phyloP scores from a whole-genome alignment of 2,797 vertebrate species.

The Aselliscus stoliczkanus region DNA sequence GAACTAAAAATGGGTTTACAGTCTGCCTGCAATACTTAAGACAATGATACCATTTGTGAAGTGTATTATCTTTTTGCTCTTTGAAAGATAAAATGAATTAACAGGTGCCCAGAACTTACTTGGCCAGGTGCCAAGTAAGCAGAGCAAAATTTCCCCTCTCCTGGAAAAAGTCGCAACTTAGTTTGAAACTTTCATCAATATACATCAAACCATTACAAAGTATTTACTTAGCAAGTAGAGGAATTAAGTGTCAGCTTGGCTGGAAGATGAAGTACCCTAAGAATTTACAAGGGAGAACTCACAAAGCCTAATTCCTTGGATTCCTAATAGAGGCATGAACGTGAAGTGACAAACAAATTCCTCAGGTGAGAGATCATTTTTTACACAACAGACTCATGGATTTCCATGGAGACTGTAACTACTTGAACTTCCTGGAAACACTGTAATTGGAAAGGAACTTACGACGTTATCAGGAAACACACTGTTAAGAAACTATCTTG shows the following conservation, averaged over 20 bases:
- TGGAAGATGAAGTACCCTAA: background rate
- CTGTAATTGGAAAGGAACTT: conserved; percentile 73
- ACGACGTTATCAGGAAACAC: conserved; percentile 65
- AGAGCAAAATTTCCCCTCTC: background rate
- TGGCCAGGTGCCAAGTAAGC: background rate
- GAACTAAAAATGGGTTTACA: background rate
- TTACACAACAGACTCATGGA: background rate
- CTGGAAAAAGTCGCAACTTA: background rate
- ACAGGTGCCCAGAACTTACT: background rate
- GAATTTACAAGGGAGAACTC: background rate
- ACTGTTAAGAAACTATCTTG: conserved; percentile 44
- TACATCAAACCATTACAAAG: background rate
- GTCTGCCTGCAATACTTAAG: background rate
- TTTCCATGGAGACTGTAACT: conserved; percentile 75
- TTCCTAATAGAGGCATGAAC: conserved; percentile 63
- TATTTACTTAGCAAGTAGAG: background rate
- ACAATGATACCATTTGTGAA: background rate
- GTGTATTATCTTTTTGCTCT: background rate
- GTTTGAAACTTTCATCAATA: background rate
- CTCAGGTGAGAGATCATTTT: conserved; percentile 77
- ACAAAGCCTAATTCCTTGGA: background rate
- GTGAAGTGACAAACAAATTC: conserved; percentile 71
- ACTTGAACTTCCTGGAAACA: conserved; percentile 78
- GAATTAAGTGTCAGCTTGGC: background rate
- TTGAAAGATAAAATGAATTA: background rate